Evolutionary conservation across 2,888 invertebrate genomes (phyloP), one percentile per base, ranked within the genome.

Genomic region (Temnothorax rugatulus): DNA sequence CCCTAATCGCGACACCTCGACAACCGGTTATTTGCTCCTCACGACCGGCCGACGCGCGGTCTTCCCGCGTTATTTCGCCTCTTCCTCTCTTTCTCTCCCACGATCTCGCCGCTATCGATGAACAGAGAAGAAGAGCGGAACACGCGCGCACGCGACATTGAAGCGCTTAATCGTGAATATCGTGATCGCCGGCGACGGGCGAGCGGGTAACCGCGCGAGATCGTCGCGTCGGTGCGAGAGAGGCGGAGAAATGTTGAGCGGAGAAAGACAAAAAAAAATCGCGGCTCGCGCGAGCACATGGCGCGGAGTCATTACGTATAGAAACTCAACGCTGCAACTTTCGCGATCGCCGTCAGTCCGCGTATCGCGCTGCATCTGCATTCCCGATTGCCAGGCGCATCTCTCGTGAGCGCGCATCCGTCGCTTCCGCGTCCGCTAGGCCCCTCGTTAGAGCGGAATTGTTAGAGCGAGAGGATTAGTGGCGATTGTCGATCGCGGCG

Each of bases 231-330:
- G 74, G 59, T 8, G 52, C 54, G 54, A 21, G 64, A 21, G 64
- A 64, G 52, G 47, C 13, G 41, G 71, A 83, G 59, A 47, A 76
- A 76, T 47, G 69, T 68, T n/a, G 50, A 52, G 63, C 8, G 64
- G 21, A 77, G 54, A 29, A 4, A 29, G 25, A 50, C n/a, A n/a
- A 3, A 59, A 34, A 54, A 81, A 73, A 64, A 47, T 61, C 25
- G 57, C 21, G 15, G n/a, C 44, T 54, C 57, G 50, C 54, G 54
- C 52, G 57, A 54, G 76, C 79, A 75, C 57, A 77, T 77, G 77
- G 52, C 74, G 61, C 75, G 41, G 76, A 84, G 83, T 83, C 88
- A 89, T 90, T 89, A 90, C 88, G 84, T 34, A 15, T 90, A 89
- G 90, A 89, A 90, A 89, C 88, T 86, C 82, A 47, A 13, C 38